phyloP scores from a whole-genome alignment of 1,140 invertebrate genomes.

The Saccostrea cuccullata region DNA sequence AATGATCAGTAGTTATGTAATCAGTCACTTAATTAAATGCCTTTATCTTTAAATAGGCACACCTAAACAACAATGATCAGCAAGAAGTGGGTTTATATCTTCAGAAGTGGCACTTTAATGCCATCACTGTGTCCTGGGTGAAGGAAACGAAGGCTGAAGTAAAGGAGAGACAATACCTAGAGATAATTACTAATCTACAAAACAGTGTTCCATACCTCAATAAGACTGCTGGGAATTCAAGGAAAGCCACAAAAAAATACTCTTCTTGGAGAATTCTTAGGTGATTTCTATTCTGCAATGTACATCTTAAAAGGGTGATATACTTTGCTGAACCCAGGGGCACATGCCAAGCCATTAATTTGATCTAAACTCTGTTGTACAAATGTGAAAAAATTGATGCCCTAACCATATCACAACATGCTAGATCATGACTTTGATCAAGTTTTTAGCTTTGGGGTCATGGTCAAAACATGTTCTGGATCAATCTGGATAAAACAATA shows the following conservation, averaged over 20 bases:
- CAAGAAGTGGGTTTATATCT: not conserved
- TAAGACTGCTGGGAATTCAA: conserved; percentile 10
- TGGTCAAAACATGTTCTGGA: too few relatives aligned
- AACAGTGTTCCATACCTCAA: not conserved
- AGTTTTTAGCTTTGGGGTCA: too few relatives aligned
- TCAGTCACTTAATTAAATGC: too few relatives aligned
- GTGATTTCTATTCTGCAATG: not conserved
- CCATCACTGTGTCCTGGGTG: not conserved
- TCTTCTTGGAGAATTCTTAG: not conserved
- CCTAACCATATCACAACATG: too few relatives aligned
- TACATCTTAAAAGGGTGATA: not conserved
- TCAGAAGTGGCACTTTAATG: not conserved
- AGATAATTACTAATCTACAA: not conserved
- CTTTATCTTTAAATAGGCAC: not conserved
- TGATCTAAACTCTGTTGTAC: too few relatives aligned
- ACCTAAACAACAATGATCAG: not conserved
- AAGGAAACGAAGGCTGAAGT: not conserved
- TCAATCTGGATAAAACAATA: too few relatives aligned
- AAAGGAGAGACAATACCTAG: conserved; percentile 3
- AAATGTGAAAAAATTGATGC: too few relatives aligned
- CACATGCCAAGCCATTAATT: not conserved
- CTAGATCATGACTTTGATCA: too few relatives aligned
- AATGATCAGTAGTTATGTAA: too few relatives aligned
- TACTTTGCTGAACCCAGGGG: not conserved
- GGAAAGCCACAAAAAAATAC: not conserved